Conservation (phyloP, 2,797 vertebrate species). For the Stomatorhinus walkeri region DNA sequence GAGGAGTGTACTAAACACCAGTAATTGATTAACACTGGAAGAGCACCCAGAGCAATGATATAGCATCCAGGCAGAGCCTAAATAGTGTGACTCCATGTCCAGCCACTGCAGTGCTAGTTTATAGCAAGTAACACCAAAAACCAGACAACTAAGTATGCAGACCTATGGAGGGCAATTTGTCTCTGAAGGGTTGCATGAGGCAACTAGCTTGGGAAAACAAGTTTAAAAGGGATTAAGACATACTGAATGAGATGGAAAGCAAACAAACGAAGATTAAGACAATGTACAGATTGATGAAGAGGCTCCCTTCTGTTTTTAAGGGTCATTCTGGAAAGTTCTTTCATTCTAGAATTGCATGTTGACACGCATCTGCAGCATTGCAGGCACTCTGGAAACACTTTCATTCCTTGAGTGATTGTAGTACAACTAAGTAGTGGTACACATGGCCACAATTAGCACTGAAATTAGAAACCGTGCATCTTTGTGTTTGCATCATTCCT, state of each 20-base stretch:
- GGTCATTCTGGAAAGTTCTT: slow-evolving; percentile 11
- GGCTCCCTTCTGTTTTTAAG: slow-evolving; percentile 21
- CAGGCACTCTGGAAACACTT: slow-evolving; percentile 7
- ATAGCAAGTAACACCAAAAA: neutral
- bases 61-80: neutral
- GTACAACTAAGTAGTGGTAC: neutral
- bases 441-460: neutral
- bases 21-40: neutral
- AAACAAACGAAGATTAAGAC: slow-evolving; percentile 21
- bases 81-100: neutral
- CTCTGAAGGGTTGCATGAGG: neutral
- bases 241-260: slow-evolving; percentile 4
- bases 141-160: neutral
- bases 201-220: neutral
- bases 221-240: slow-evolving; percentile 11
- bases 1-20: neutral
- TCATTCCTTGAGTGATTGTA: neutral
- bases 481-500: neutral
- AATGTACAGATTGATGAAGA: slow-evolving; percentile 23
- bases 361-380: no score
- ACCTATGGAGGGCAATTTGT: neutral
- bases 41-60: neutral
- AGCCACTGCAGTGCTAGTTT: neutral
- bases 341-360: neutral
- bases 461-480: neutral